Evolutionary conservation across 2,888 invertebrate species (phyloP).

Genomic region (Cheilosia soror): DNA sequence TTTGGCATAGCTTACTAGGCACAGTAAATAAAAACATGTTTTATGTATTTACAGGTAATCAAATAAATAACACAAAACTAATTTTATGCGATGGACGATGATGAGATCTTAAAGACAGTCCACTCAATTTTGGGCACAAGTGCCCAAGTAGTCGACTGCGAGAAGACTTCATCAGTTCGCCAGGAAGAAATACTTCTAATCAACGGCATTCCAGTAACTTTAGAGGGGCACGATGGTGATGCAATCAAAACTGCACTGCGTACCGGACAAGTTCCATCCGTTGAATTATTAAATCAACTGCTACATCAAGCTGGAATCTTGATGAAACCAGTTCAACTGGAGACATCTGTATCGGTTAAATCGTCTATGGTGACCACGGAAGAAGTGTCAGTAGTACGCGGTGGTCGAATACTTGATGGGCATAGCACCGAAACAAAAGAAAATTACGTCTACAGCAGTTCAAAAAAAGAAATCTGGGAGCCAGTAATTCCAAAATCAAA

Average conservation of each 20-base stretch:
- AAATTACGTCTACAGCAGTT: conserved; percentile 88
- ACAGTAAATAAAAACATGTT: neutral
- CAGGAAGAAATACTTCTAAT: conserved; percentile 89
- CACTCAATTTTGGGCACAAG: conserved; percentile 90
- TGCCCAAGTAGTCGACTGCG: conserved; percentile 89
- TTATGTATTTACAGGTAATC: neutral
- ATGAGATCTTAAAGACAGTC: conserved; percentile 88
- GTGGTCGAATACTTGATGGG: conserved; percentile 89
- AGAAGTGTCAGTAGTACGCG: conserved; percentile 88
- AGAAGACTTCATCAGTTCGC: conserved; percentile 88
- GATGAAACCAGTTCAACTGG: conserved; percentile 88
- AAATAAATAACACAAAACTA: neutral
- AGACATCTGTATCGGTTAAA: conserved; percentile 89
- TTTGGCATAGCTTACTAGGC: no score
- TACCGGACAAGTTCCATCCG: conserved; percentile 89
- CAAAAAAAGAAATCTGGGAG: conserved; percentile 88
- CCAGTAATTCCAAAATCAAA: conserved; percentile 80
- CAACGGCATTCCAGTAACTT: conserved; percentile 88
- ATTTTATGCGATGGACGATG: conserved; percentile 86
- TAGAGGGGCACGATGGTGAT: conserved; percentile 88
- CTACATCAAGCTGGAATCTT: conserved; percentile 87
- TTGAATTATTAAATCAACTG: conserved; percentile 88
- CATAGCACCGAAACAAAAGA: conserved; percentile 89
- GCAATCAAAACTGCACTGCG: conserved; percentile 88
- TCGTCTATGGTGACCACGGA: conserved; percentile 89